A percentile compares a stretch with the other conserved stretches of the same genome.
Conservation (phyloP, 2,888 invertebrate genomes). For the Drosophila mulleri region DNA sequence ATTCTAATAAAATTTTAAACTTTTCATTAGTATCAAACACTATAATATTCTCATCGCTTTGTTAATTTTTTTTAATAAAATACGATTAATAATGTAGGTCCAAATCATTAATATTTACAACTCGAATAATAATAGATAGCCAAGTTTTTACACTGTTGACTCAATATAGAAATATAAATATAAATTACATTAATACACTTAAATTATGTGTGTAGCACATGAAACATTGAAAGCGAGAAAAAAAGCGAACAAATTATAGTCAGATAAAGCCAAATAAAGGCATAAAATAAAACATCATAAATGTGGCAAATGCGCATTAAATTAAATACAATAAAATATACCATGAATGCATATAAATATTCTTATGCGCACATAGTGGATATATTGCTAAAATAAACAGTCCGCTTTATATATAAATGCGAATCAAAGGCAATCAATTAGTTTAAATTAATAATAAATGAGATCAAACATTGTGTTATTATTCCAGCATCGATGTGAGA, state of each 20-base stretch:
- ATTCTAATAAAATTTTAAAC: too few species aligned
- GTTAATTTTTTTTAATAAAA: too few species aligned
- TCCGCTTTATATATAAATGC: constrained; percentile 16
- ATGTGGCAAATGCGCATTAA: not conserved
- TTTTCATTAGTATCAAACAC: too few species aligned
- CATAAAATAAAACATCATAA: not conserved
- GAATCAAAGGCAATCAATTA: constrained; percentile 46
- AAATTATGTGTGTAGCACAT: too few species aligned
- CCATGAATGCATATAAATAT: constrained; percentile 7
- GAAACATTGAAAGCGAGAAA: not conserved
- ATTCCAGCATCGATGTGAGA: constrained; percentile 5
- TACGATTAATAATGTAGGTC: too few species aligned
- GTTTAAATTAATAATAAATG: constrained; percentile 56
- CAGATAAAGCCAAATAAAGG: not conserved
- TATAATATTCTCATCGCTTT: too few species aligned
- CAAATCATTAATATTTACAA: too few species aligned
- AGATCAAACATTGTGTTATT: constrained; percentile 12
- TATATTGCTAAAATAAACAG: constrained; percentile 25
- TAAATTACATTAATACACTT: too few species aligned
- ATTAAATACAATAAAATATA: not conserved
- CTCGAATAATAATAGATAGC: too few species aligned
- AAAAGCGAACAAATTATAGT: not conserved
- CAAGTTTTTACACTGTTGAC: too few species aligned
- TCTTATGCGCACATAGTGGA: constrained; percentile 1
- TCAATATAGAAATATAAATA: not conserved